Evolutionary conservation across 2,797 vertebrate species (phyloP).

Genomic region (Oreonectes daqikongensis): DNA sequence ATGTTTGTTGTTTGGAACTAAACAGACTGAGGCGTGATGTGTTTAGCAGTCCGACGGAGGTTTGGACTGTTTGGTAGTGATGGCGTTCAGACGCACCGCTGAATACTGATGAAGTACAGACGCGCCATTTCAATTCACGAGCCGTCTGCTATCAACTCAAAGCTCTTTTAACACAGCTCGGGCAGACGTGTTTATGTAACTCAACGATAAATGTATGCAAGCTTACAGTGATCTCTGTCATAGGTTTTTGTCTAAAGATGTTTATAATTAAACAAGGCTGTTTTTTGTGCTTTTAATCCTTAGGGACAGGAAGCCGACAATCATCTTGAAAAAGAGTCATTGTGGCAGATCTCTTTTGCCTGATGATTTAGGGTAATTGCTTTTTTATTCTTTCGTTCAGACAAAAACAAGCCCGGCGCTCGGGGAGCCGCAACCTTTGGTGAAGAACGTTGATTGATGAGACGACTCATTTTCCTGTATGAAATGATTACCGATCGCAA

Average conservation of each 20-base stretch:
- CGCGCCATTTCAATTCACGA: constrained; percentile 21
- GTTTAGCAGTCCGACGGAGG: constrained; percentile 33
- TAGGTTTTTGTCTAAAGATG: constrained; percentile 27
- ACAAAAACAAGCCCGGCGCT: constrained; percentile 68
- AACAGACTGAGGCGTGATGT: constrained; percentile 31
- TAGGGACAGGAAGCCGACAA: constrained; percentile 69
- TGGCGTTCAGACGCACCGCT: constrained; percentile 11
- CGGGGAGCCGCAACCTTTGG: constrained; percentile 78
- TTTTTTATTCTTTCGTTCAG: constrained; percentile 73
- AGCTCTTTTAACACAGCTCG: constrained; percentile 17
- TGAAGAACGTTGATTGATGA: constrained; percentile 78
- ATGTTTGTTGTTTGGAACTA: constrained; percentile 25
- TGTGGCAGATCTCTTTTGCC: constrained; percentile 76
- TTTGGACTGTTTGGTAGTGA: constrained; percentile 17
- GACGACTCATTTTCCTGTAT: constrained; percentile 66
- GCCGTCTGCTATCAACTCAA: constrained; percentile 17
- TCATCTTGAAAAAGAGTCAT: constrained; percentile 72
- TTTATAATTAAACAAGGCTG: constrained; percentile 48
- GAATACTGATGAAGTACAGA: constrained; percentile 41
- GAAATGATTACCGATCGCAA: constrained; percentile 77
- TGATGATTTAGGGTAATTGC: constrained; percentile 84
- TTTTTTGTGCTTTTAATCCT: constrained; percentile 69
- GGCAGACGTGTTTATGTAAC: constrained; percentile 12
- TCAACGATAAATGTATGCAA: constrained; percentile 5
- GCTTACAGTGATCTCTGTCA: constrained; percentile 11